A percentile compares a stretch with the other conserved stretches of the same genome.
Conservation (phyloP, 2,113 vertebrate genomes). For the Silurus asotus region DNA sequence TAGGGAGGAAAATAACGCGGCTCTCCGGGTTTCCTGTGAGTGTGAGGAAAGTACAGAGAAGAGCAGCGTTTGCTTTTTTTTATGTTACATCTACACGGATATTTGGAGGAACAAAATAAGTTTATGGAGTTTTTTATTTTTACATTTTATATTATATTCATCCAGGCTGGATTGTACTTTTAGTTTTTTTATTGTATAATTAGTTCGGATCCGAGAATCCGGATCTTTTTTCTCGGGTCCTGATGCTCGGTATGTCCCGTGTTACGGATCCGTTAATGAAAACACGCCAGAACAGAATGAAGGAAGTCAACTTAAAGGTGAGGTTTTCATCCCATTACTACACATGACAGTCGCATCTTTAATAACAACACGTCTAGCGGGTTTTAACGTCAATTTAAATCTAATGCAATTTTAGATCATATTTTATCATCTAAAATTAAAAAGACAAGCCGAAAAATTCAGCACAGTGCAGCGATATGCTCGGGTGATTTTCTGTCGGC, state of each 20-base stretch:
- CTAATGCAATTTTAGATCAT: not conserved
- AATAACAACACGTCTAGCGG: not conserved
- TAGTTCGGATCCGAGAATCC: not conserved
- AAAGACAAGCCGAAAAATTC: no score
- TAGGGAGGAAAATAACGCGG: conserved; percentile 10
- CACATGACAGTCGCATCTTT: not conserved
- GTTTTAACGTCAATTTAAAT: not conserved
- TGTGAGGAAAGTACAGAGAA: conserved; percentile 38
- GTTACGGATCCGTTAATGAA: conserved; percentile 59
- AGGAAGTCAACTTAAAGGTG: conserved; percentile 73
- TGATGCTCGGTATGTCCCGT: conserved; percentile 61
- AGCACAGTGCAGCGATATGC: not conserved
- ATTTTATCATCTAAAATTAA: not conserved
- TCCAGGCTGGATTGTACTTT: not conserved
- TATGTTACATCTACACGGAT: conserved; percentile 11
- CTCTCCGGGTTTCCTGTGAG: conserved; percentile 50
- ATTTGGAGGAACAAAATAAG: conserved; percentile 30
- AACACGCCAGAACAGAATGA: conserved; percentile 73
- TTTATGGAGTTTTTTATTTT: conserved; percentile 43
- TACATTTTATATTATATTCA: not conserved
- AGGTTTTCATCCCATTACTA: conserved; percentile 7
- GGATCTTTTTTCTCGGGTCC: conserved; percentile 44
- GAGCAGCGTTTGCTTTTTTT: not conserved
- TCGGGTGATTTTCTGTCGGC: not conserved
- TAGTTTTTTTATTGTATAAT: not conserved